Percentiles rank a stretch among this genome's conserved stretches.
These are phyloP conservation scores for Antechinus flavipes DNA, from an alignment of 2,113 vertebrate species.

Conservation along the genomic window DNA sequence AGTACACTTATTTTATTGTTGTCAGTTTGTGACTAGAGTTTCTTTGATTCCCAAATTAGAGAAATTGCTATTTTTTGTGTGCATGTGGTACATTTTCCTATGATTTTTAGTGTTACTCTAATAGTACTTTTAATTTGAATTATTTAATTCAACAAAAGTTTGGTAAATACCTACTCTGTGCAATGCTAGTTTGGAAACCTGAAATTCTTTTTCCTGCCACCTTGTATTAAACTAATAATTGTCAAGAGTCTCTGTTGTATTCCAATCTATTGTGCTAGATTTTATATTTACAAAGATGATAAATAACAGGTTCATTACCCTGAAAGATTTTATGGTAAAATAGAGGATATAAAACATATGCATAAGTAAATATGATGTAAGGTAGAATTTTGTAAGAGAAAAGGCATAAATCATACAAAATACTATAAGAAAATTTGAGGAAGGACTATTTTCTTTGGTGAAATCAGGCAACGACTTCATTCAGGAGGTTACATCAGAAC, in stretches of 20 bases:
- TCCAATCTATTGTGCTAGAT: background rate
- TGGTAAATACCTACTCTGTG: background rate
- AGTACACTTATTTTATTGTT: background rate
- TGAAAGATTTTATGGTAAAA: background rate
- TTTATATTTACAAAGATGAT: background rate
- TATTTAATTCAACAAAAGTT: background rate
- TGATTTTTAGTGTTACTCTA: background rate
- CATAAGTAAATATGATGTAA: background rate
- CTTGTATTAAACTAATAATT: background rate
- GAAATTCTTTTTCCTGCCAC: background rate
- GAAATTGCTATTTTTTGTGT: background rate
- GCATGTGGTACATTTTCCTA: background rate
- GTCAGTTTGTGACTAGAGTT: background rate
- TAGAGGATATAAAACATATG: background rate
- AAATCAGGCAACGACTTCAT: background rate
- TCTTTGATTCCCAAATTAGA: conserved; percentile 1
- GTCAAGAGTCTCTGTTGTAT: background rate
- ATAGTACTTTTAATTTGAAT: background rate
- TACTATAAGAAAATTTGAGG: background rate
- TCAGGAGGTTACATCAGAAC: background rate
- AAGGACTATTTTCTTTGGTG: background rate
- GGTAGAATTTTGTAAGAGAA: background rate
- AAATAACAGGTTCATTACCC: background rate
- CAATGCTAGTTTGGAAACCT: background rate
- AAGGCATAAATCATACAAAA: background rate